Evolutionary conservation across 1,140 invertebrate species (phyloP), one percentile per base, ranked within the genome.

Genomic region (Euwallacea similis): DNA sequence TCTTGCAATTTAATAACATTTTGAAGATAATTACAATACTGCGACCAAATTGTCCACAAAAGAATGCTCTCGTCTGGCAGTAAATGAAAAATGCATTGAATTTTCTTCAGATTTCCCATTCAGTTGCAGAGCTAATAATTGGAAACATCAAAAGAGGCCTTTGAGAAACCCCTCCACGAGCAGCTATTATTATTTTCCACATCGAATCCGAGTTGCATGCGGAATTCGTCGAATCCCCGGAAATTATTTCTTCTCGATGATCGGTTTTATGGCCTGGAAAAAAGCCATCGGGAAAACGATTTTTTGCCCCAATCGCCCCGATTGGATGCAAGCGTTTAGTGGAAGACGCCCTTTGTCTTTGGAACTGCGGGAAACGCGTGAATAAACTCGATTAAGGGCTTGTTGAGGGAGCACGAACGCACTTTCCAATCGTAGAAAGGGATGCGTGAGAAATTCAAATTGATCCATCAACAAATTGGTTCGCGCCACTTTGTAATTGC

Each of bases 211-310:
- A 41, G 42, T 65, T 54, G 65, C 65, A 66, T 66, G 65, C 65
- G 41, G 41, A 66, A 66, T 66, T 13, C 33, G 21, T 50, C 46
- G 63, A 65, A 33, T 13, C 47, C 21, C 53, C 65, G 65, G 65
- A 66, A 66, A 66, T 66, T 66, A 66, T 66, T 66, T 66, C 65
- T 55, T 66, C 65, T 44, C 53, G 55, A 58, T 58, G 65, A 66
- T 66, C 55, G 65, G 65, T 66, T 66, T 66, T 66, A 66, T 66
- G 53, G 65, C 9, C 42, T 66, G 65, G 65, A 56, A 66, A 66
- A 66, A 66, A 66, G 54, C 47, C 33, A 53, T 54, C 50, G 47
- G 50, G 63, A 42, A 54, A 55, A 54, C 13, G 50, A 54, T 54
- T 65, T 65, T 65, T 65, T 65, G 46, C 47, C 46, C 41, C 50